Conservation (phyloP, 1,140 invertebrate genomes). For the Bombyx mandarina region DNA sequence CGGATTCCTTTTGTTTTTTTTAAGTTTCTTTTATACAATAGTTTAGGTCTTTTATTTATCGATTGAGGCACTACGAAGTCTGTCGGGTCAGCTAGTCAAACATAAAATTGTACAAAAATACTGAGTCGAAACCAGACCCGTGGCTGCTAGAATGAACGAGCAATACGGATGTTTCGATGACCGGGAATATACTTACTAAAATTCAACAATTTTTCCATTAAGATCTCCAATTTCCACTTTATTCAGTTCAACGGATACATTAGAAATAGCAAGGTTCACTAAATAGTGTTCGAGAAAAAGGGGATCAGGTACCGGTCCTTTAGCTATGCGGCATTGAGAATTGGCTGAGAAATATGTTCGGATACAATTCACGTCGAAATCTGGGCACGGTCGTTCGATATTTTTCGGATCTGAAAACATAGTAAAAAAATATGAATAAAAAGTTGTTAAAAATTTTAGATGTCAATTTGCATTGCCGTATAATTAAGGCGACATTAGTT, state of each 20-base stretch:
- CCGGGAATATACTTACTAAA: slow-evolving; percentile 5
- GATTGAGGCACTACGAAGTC: no score
- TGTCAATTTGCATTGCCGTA: no score
- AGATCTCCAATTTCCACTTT: background rate
- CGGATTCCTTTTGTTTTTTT: no score
- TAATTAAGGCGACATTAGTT: no score
- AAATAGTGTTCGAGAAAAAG: slow-evolving; percentile 4
- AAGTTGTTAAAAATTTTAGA: no score
- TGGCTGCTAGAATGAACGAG: no score
- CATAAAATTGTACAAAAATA: no score
- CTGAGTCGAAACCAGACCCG: background rate
- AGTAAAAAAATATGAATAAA: no score
- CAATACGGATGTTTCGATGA: no score
- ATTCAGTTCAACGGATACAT: background rate
- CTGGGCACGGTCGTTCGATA: slow-evolving; percentile 11
- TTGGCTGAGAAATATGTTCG: slow-evolving; percentile 13
- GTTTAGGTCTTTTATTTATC: no score
- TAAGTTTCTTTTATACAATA: no score
- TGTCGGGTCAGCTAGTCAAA: no score
- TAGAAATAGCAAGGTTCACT: background rate
- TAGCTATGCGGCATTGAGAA: slow-evolving; percentile 8
- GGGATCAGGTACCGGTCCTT: slow-evolving; percentile 14
- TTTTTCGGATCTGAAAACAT: background rate
- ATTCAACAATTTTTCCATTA: slow-evolving; percentile 4
- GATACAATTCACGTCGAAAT: slow-evolving; percentile 18